Conservation (phyloP, 2,888 invertebrate species). For the Nephrotoma appendiculata region DNA sequence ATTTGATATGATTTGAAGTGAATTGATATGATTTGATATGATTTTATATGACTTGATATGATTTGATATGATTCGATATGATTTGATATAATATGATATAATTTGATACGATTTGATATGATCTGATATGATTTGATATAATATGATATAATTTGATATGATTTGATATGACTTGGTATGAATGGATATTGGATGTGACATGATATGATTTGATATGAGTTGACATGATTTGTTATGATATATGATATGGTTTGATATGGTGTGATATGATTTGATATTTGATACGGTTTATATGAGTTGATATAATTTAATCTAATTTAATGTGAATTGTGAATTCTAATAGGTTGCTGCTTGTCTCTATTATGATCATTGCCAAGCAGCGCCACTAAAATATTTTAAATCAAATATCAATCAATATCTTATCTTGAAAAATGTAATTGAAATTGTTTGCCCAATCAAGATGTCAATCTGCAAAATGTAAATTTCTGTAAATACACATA, state of each 20-base stretch:
- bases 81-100: background rate
- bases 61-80: background rate
- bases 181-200: background rate
- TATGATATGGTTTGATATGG: background rate
- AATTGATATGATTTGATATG: background rate
- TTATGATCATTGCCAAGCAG: no score
- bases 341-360: no score
- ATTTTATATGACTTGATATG: background rate
- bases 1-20: background rate
- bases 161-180: background rate
- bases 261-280: background rate
- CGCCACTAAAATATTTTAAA: no score
- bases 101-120: background rate
- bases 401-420: no score
- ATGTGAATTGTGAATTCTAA: no score
- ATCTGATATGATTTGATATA: background rate
- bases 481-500: background rate
- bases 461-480: no score
- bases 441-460: no score
- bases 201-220: background rate
- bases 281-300: no score
- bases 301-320: background rate
- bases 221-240: background rate
- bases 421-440: no score
- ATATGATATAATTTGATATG: background rate